Conservation (phyloP, 2,113 vertebrate species). For the Ivindomyrus marchei region DNA sequence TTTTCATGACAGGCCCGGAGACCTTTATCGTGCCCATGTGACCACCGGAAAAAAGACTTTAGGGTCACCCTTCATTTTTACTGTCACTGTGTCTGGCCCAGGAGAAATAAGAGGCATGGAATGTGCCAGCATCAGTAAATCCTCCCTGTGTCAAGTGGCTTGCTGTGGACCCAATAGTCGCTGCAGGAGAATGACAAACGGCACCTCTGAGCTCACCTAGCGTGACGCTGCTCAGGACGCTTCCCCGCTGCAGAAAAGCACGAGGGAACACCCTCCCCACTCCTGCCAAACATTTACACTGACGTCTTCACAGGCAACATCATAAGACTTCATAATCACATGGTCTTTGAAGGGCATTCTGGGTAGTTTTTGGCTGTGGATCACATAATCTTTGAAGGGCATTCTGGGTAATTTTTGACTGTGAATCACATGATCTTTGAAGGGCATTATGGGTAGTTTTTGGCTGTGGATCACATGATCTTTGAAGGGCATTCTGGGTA, state of each 20-base stretch:
- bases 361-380: neutral
- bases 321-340: neutral
- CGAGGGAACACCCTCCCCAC: neutral
- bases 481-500: neutral
- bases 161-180: neutral
- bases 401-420: neutral
- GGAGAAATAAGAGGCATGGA: neutral
- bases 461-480: neutral
- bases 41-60: neutral
- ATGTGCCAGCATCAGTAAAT: neutral
- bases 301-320: neutral
- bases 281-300: neutral
- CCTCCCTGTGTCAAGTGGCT: neutral
- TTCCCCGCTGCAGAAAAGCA: neutral
- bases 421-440: neutral
- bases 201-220: neutral
- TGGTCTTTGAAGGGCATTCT: neutral
- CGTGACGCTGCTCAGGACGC: neutral
- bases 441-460: neutral
- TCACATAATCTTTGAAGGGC: neutral
- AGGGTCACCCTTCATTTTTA: conserved; percentile 22
- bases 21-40: neutral
- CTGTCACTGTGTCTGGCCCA: neutral
- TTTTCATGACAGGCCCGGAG: neutral
- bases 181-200: neutral